These are phyloP conservation scores for Spodoptera exigua DNA, from an alignment of 2,888 invertebrate species.

Conservation along the genomic window DNA sequence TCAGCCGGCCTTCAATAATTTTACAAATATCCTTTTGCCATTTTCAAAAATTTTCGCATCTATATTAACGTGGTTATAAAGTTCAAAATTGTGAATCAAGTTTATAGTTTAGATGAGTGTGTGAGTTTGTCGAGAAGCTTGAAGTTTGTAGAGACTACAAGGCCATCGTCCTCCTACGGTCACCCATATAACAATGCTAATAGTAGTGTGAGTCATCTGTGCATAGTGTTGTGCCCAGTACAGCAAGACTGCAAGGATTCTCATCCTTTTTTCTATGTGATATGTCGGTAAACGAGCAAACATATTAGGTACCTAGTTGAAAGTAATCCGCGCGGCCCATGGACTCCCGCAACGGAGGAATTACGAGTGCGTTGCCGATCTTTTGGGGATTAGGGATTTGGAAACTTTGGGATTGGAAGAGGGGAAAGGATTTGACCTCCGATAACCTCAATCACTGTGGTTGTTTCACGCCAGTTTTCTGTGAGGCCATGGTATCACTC, in stretches of 20 bases:
- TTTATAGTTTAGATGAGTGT: conserved; percentile 24
- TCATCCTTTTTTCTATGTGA: neutral
- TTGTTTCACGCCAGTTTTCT: too few relatives aligned
- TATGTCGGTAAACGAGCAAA: too few relatives aligned
- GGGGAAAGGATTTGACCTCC: too few relatives aligned
- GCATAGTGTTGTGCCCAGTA: conserved; percentile 48
- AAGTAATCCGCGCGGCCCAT: too few relatives aligned
- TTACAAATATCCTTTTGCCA: conserved; percentile 17
- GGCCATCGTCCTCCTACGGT: conserved; percentile 80
- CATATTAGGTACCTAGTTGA: too few relatives aligned
- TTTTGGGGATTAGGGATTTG: too few relatives aligned
- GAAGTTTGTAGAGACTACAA: conserved; percentile 64
- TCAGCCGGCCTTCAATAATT: conserved; percentile 54
- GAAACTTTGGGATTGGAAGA: too few relatives aligned
- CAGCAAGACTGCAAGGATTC: conserved; percentile 21
- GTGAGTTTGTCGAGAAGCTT: conserved; percentile 48
- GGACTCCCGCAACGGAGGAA: too few relatives aligned
- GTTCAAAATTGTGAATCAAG: conserved; percentile 38
- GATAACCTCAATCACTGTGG: too few relatives aligned
- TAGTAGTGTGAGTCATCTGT: conserved; percentile 58
- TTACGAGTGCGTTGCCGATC: too few relatives aligned
- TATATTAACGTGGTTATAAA: conserved; percentile 18
- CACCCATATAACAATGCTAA: conserved; percentile 75
- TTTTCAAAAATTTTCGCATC: neutral
- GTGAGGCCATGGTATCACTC: too few relatives aligned